Percentiles rank a stretch among this genome's conserved stretches.
Evolutionary conservation across 2,888 invertebrate genomes (phyloP).

Genomic region (Nudaria mundana): DNA sequence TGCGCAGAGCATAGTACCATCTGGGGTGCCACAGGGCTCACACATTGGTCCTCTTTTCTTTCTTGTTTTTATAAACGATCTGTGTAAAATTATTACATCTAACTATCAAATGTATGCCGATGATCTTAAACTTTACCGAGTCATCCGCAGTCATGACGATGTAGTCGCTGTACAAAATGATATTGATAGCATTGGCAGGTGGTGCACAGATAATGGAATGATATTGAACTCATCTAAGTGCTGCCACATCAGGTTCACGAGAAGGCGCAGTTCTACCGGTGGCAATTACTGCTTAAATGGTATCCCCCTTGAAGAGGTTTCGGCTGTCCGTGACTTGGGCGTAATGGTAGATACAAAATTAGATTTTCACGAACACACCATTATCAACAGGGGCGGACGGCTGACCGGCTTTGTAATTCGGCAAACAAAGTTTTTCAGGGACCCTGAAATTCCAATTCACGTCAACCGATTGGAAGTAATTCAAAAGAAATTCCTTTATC

Average conservation of each 20-base stretch:
- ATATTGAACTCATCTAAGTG: not conserved
- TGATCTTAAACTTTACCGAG: not conserved
- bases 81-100: too few species aligned
- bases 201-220: too few species aligned
- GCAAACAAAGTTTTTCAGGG: not conserved
- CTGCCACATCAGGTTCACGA: not conserved
- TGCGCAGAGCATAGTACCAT: not conserved
- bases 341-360: not conserved
- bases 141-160: not conserved
- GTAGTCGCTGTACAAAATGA: not conserved
- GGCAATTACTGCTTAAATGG: not conserved
- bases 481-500: not conserved
- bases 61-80: too few species aligned
- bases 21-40: not conserved
- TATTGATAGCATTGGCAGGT: too few species aligned
- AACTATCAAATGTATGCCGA: not conserved
- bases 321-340: not conserved
- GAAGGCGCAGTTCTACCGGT: not conserved
- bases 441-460: not conserved
- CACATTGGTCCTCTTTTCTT: not conserved
- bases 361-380: not conserved
- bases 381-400: not conserved
- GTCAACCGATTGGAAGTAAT: not conserved
- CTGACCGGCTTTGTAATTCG: not conserved
- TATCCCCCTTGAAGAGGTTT: not conserved